A percentile compares a stretch with the other conserved stretches of the same genome.
These are phyloP conservation scores for Eremophila alpestris DNA, from an alignment of 2,797 vertebrate genomes.

Conservation along the genomic window DNA sequence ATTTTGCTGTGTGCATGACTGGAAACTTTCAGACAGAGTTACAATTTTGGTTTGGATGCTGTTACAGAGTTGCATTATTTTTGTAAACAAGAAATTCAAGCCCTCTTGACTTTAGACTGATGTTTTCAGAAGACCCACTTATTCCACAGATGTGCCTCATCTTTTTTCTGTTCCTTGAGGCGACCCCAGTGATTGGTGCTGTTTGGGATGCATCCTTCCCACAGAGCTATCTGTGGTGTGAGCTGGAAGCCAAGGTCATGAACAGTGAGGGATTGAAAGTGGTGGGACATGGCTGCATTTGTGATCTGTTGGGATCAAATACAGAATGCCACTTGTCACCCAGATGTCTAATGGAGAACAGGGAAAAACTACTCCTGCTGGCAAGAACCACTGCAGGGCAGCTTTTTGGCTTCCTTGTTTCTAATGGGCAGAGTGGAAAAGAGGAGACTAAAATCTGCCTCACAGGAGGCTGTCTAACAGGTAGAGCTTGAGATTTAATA, in stretches of 20 bases:
- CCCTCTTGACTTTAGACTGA: neutral
- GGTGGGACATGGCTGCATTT: fast-evolving
- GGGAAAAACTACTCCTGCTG: neutral
- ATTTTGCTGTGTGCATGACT: neutral
- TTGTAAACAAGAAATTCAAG: neutral
- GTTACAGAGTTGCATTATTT: neutral
- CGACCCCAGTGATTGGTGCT: neutral
- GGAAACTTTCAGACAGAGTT: constrained; percentile 8
- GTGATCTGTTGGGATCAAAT: neutral
- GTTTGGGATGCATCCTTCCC: neutral
- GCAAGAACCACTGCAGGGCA: neutral
- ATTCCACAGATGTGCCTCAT: neutral
- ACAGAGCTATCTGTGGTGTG: neutral
- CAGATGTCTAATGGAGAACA: neutral
- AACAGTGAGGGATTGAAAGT: neutral
- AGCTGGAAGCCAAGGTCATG: neutral
- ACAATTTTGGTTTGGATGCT: constrained; percentile 33
- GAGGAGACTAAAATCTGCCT: neutral
- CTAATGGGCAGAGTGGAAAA: neutral
- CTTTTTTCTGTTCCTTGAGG: neutral
- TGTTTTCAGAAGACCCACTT: neutral
- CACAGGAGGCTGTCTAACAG: neutral
- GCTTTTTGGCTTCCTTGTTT: neutral
- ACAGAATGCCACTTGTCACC: neutral
- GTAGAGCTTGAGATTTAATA: neutral